Base-by-base conservation (phyloP, 2,113 vertebrate species). In the Lagopus leucura region DNA sequence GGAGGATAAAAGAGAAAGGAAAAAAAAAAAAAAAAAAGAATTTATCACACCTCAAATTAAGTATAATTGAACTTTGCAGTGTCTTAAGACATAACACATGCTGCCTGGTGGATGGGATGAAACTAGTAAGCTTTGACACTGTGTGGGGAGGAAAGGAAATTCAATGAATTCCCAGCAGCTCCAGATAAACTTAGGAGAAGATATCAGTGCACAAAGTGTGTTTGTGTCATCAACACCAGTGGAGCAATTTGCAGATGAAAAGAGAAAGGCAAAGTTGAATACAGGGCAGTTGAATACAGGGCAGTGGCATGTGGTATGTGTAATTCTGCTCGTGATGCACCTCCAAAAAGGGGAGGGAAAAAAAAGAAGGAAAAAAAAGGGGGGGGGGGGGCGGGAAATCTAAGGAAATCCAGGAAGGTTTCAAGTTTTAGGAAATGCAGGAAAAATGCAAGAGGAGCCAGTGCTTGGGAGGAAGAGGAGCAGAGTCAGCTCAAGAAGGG, bases 71-170 rank as follows among this genome's bases (percentile, higher is more conserved):
- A 86, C 34, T 81, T 89, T 40, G 67, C 48, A 30, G 21, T 61
- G 22, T 40, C 30, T 88, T 92, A 77, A 93, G 38, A 88, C 42
- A 83, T 57, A 91, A 88, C 79, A 86, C 28, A 25, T 89, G 32
- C 88, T 91, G 91, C 89, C 60, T 86, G 34, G 58, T 75, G 57
- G 32, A 28, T 28, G 47, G 40, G 52, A 81, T 86, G 57, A 82
- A 94, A 93, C 52, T n/a, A 72, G 88, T 89, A 91, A 95, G 91
- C 10, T 84, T 94, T 88, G 94, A 48, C 52, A 20, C 28, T 50
- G 71, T 76, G 21, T 48, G 58, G 42, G 75, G 24, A 70, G 15
- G 28, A 19, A 74, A 8, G 50, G 28, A 91, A 79, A 92, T 57
- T 28, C 81, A 92, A 20, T 45, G 42, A 85, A 91, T 78, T 82